Conservation (phyloP, 2,113 vertebrate genomes). For the Heterochromis multidens region DNA sequence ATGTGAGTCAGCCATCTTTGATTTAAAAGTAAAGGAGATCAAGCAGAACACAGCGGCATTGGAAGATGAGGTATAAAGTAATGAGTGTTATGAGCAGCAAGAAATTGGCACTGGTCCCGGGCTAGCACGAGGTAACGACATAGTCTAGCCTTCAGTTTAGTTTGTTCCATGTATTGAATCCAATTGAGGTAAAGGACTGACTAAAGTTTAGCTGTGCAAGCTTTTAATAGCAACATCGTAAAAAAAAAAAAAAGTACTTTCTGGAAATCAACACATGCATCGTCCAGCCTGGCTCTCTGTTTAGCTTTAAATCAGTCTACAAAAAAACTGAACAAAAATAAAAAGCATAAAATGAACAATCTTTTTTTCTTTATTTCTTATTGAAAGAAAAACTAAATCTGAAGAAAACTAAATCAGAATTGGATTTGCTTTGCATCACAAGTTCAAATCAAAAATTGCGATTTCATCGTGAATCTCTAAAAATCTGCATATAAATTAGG, state of each 20-base stretch:
- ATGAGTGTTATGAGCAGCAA: not conserved
- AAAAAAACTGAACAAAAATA: not conserved
- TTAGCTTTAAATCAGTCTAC: not conserved
- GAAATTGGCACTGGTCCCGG: slow-evolving; percentile 18
- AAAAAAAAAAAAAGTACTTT: not conserved
- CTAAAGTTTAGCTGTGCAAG: not conserved
- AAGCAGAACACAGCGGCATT: not conserved
- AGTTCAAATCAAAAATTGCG: not conserved
- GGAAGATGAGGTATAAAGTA: slow-evolving; percentile 12
- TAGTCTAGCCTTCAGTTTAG: not conserved
- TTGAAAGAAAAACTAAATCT: not conserved
- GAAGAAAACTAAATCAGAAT: not conserved
- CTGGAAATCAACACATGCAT: not conserved
- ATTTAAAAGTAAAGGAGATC: not conserved
- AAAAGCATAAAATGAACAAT: not conserved
- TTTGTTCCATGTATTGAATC: not conserved
- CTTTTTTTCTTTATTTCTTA: not conserved
- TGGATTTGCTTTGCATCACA: not conserved
- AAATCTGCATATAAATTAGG: not conserved
- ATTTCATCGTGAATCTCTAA: not conserved
- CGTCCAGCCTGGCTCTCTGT: not conserved
- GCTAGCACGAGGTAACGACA: not conserved
- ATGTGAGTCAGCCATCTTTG: not conserved
- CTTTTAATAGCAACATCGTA: not conserved
- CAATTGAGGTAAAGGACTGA: not conserved